phyloP scores from a whole-genome alignment of 1,140 invertebrate species.

The Neodiprion lecontei region DNA sequence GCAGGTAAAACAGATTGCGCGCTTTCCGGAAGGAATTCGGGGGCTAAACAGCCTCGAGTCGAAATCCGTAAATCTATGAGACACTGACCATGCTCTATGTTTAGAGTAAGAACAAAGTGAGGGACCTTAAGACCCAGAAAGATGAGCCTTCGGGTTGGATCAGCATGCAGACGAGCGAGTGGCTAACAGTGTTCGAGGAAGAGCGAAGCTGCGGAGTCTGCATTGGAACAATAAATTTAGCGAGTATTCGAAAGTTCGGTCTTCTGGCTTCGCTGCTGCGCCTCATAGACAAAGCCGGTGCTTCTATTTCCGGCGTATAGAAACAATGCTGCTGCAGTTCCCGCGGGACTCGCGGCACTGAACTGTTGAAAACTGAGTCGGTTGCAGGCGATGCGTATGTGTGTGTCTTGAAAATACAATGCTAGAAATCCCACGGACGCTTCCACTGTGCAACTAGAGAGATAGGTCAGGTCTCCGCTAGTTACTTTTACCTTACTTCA shows the following conservation, averaged over 20 bases:
- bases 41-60: too few relatives aligned
- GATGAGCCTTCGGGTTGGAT: too few relatives aligned
- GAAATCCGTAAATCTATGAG: too few relatives aligned
- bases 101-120: background rate
- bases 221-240: background rate
- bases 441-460: background rate
- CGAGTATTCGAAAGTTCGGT: background rate
- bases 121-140: too few relatives aligned
- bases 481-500: background rate
- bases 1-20: conserved; percentile 9
- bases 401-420: background rate
- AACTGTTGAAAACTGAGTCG: too few relatives aligned
- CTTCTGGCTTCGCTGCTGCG: background rate
- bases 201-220: background rate
- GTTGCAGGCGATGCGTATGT: too few relatives aligned
- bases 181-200: background rate
- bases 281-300: background rate
- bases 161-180: too few relatives aligned
- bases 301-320: conserved; percentile 1
- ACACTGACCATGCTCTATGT: conserved; percentile 1
- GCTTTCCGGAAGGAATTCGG: background rate
- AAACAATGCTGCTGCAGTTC: background rate
- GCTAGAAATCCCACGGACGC: background rate
- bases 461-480: background rate
- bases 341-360: too few relatives aligned